These are phyloP conservation scores for Oryzias dopingdopingensis DNA, from an alignment of 2,797 vertebrate genomes.

Conservation along the genomic window DNA sequence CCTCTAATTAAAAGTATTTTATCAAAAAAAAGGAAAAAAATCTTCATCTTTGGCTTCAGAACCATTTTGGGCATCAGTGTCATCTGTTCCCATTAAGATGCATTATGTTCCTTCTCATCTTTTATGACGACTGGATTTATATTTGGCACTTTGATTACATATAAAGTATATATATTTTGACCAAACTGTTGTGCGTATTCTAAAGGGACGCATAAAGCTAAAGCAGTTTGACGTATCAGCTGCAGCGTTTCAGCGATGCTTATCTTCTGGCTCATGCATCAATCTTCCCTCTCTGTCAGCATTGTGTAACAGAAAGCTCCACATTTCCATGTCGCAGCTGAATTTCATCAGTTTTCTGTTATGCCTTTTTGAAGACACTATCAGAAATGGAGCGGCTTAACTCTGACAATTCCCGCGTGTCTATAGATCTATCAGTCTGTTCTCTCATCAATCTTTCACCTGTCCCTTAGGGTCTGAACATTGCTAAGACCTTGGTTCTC, in stretches of 20 bases:
- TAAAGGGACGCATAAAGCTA: conserved; percentile 13
- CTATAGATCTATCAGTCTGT: conserved; percentile 52
- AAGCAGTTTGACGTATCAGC: conserved; percentile 56
- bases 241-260: conserved; percentile 46
- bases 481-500: conserved; percentile 7
- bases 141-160: no score
- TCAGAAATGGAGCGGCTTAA: conserved; percentile 57
- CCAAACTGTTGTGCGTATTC: conserved; percentile 25
- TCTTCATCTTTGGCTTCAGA: no score
- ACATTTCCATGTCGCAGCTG: conserved; percentile 45
- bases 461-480: conserved; percentile 18
- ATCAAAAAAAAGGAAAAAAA: no score
- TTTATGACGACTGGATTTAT: no score
- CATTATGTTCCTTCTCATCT: no score
- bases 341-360: conserved; percentile 60
- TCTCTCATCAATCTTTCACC: conserved; percentile 60
- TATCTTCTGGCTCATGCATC: conserved; percentile 65
- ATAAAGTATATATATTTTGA: no score
- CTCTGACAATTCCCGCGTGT: conserved; percentile 53
- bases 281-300: conserved; percentile 44
- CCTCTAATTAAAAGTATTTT: no score
- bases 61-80: no score
- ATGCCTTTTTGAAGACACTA: conserved; percentile 61
- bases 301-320: conserved; percentile 46
- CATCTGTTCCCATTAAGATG: no score